These are phyloP conservation scores for Morelia viridis DNA, from an alignment of 2,797 vertebrate species.

Conservation along the genomic window DNA sequence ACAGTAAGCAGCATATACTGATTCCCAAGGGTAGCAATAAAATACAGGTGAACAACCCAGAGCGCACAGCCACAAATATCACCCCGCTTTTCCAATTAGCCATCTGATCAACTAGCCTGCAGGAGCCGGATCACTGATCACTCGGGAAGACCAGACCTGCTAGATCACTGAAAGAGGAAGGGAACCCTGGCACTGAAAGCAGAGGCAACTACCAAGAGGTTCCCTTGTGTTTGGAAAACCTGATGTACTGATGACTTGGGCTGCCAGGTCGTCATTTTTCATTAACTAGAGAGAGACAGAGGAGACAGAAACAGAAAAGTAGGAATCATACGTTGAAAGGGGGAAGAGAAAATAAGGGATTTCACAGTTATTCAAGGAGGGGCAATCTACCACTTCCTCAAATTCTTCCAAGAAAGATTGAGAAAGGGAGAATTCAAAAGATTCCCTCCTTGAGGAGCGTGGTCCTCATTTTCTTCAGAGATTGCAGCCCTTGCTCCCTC, in stretches of 20 bases:
- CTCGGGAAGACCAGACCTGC: neutral
- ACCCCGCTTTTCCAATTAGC: neutral
- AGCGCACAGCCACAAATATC: neutral
- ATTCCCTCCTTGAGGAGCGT: neutral
- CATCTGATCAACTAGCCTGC: neutral
- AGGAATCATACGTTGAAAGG: neutral
- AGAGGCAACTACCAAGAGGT: neutral
- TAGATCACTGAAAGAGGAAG: neutral
- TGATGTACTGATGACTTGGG: neutral
- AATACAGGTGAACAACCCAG: neutral
- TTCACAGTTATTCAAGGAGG: neutral
- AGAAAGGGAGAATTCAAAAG: neutral
- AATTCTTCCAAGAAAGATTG: neutral
- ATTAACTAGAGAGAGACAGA: neutral
- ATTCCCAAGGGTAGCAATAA: neutral
- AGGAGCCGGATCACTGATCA: neutral
- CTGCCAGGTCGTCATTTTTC: neutral
- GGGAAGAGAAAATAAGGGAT: no score
- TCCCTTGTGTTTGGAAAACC: neutral
- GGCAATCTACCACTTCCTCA: neutral
- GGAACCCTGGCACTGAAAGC: neutral
- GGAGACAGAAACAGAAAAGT: neutral
- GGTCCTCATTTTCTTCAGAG: neutral
- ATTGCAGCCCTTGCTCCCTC: neutral
- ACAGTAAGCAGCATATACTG: no score